Conservation (phyloP, 2,888 invertebrate species). For the Pandemis heparana region DNA sequence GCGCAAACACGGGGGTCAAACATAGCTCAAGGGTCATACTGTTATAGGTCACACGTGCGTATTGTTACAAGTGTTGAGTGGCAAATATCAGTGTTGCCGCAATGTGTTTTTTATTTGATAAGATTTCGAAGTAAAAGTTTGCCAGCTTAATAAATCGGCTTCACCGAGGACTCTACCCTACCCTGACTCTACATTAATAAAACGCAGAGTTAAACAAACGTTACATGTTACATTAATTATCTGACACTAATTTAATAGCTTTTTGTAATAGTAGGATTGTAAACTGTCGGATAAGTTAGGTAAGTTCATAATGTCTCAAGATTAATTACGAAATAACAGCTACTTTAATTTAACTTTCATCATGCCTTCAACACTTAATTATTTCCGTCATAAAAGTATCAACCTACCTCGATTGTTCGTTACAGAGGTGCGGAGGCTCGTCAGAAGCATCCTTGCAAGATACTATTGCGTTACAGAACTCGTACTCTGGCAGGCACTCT, state of each 20-base stretch:
- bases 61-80: background rate
- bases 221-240: too few relatives aligned
- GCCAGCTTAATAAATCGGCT: background rate
- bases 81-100: background rate
- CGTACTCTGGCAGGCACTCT: constrained; percentile 95
- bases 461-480: constrained; percentile 96
- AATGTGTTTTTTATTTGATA: background rate
- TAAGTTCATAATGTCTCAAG: too few relatives aligned
- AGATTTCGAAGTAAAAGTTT: background rate
- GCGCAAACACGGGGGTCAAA: constrained; percentile 30
- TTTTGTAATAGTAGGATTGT: too few relatives aligned
- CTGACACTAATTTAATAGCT: too few relatives aligned
- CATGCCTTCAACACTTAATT: too few relatives aligned
- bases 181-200: too few relatives aligned
- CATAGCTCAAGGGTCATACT: background rate
- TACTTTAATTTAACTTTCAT: too few relatives aligned
- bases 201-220: too few relatives aligned
- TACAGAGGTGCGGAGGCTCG: constrained; percentile 92
- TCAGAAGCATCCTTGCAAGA: constrained; percentile 96
- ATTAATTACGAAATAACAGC: too few relatives aligned
- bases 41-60: constrained; percentile 2
- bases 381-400: too few relatives aligned
- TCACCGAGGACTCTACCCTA: background rate
- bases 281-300: too few relatives aligned
- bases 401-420: constrained; percentile 84